Evolutionary conservation across 2,113 vertebrate genomes (phyloP).

Genomic region (Ptychochromis oligacanthus): DNA sequence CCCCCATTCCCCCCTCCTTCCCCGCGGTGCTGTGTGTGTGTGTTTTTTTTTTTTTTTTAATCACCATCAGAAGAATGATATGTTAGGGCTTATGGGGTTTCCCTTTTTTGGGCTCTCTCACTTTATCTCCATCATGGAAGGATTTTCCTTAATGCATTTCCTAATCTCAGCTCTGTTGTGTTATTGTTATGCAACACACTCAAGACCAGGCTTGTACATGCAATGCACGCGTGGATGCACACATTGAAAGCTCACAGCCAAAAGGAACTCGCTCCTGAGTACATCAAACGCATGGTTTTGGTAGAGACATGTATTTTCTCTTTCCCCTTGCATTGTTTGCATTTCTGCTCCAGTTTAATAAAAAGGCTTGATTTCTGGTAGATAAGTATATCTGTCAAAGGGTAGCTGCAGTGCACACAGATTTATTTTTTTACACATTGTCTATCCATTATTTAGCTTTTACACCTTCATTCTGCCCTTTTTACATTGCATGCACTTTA

Average conservation of each 20-base stretch:
- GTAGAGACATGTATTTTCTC: background rate
- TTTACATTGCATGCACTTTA: background rate
- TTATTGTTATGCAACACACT: constrained; percentile 47
- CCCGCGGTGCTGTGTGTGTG: background rate
- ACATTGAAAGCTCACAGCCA: constrained; percentile 12
- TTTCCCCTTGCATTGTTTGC: background rate
- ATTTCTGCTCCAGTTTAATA: background rate
- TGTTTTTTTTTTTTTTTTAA: background rate
- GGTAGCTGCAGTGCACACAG: background rate
- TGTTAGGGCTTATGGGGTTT: constrained; percentile 1
- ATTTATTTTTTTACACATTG: background rate
- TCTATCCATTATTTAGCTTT: background rate
- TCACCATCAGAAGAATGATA: background rate
- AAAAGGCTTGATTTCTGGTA: constrained; percentile 1
- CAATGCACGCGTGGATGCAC: background rate
- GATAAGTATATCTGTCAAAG: background rate
- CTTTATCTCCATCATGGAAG: background rate
- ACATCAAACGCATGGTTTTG: background rate
- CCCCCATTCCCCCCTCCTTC: background rate
- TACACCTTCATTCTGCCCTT: background rate
- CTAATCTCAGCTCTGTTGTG: constrained; percentile 5
- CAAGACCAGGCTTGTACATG: constrained; percentile 61
- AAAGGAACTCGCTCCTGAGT: background rate
- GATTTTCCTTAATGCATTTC: constrained; percentile 4
- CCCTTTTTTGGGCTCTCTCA: background rate